Percentiles rank a stretch among this genome's conserved stretches.
phyloP scores from a whole-genome alignment of 1,140 invertebrate species.

The Melanaphis sacchari region DNA sequence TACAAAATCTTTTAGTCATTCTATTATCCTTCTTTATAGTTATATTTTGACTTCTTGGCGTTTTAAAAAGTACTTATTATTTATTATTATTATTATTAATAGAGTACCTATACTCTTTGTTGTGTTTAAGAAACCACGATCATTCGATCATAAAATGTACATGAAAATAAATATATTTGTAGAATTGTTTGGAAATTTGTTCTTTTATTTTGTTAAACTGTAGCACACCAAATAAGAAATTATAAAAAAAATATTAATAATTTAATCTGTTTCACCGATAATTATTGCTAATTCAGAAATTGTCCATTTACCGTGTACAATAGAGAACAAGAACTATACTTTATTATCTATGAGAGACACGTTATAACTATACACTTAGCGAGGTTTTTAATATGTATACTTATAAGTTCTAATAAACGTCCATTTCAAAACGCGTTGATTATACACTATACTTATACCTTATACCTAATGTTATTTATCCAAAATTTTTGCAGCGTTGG shows the following conservation, averaged over 20 bases:
- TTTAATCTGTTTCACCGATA: no score
- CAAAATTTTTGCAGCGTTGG: neutral
- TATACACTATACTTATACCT: no score
- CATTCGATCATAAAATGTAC: neutral
- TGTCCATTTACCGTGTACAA: no score
- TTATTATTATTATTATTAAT: neutral
- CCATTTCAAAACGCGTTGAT: neutral
- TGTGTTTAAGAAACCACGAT: neutral
- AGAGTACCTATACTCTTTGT: no score
- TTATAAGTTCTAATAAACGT: neutral
- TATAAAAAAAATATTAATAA: neutral
- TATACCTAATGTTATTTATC: neutral
- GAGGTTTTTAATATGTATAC: neutral
- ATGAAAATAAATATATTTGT: neutral
- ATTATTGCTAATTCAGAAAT: no score
- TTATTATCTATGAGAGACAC: no score
- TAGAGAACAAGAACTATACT: no score
- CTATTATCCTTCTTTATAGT: neutral
- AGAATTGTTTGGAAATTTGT: neutral
- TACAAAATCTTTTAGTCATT: neutral
- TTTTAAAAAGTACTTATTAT: neutral
- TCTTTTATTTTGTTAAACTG: neutral
- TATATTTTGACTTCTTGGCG: neutral
- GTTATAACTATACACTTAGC: neutral
- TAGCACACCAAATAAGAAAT: neutral